Conservation (phyloP, 2,797 vertebrate genomes). For the Phalloptychus januarius region DNA sequence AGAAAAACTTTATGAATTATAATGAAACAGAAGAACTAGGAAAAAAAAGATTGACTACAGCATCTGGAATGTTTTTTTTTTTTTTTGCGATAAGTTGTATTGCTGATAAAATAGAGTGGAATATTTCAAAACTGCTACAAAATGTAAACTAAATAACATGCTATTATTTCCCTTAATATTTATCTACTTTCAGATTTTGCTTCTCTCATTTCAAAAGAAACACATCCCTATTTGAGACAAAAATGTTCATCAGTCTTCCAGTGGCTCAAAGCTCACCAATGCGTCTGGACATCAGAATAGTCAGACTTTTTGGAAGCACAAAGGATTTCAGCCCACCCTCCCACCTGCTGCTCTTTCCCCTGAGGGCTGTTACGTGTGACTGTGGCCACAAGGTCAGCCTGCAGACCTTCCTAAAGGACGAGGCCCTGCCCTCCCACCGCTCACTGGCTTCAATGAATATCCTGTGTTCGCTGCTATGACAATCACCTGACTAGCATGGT, state of each 20-base stretch:
- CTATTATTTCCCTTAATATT: neutral
- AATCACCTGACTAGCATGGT: constrained; percentile 46
- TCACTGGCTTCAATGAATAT: constrained; percentile 59
- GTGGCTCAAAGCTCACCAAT: constrained; percentile 55
- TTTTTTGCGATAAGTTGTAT: neutral
- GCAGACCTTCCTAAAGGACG: constrained; percentile 84
- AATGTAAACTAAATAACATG: neutral
- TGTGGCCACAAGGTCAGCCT: constrained; percentile 83
- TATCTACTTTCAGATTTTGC: neutral
- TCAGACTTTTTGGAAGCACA: constrained; percentile 77
- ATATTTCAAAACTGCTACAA: neutral
- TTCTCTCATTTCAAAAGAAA: constrained; percentile 66
- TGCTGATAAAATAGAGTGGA: neutral
- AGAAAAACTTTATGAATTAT: neutral
- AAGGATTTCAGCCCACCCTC: constrained; percentile 61
- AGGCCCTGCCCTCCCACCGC: constrained; percentile 57
- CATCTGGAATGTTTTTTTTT: neutral
- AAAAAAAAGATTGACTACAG: neutral
- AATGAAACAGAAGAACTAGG: neutral
- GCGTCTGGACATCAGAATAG: constrained; percentile 74
- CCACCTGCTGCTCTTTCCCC: constrained; percentile 60
- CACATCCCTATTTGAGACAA: constrained; percentile 66
- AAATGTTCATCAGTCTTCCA: constrained; percentile 59
- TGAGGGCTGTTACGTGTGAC: constrained; percentile 81
- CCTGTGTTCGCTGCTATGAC: constrained; percentile 75